Evolutionary conservation across 2,797 vertebrate genomes (phyloP), one percentile per base, ranked within the genome.

Genomic region (Hemibagrus guttatus): DNA sequence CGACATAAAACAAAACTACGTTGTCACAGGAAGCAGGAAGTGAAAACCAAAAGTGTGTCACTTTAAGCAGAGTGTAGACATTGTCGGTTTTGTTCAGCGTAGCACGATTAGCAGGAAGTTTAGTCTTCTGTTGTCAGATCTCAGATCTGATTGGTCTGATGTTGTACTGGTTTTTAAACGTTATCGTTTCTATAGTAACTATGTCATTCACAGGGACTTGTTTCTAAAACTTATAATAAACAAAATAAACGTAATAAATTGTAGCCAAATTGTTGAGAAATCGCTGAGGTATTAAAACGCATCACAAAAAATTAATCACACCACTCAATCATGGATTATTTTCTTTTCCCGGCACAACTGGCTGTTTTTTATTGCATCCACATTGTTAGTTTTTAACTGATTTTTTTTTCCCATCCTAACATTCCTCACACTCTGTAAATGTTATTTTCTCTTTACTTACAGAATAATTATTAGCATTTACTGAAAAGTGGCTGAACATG

Each of bases 21-120:
- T 83, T 72, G 61, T 64, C 75, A 56, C 28, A 64, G 82, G 84
- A 72, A 86, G 81, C 72, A 86, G 87, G 85, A 88, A 86, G 64
- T 71, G 69, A 83, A 86, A 86, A 75, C 28, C 69, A 61, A 82
- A 72, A 82, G 69, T 52, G 54, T 66, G 42, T 66, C 39, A 39
- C 28, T 42, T 61, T 59, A 42, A 52, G 56, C 9, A 12, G 21
- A 14, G 16, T 4, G 1, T 46, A 14, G 6, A 1, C 49, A 31
- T n/a, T 12, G 54, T 9, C 7, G 8, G n/a, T 46, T 75, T 82
- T 56, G 28, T 74, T 82, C 68, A 21, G 13, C 31, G 2, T 13
- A 16, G 6, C 78, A 8, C 4, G 58, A 61, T 61, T 6, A 61
- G 35, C 16, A 61, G 21, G 35, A 61, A 39, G 12, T 26, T 42